These are phyloP conservation scores for Petrocephalus schoutedeni DNA, from an alignment of 2,797 vertebrate species.

Conservation along the genomic window DNA sequence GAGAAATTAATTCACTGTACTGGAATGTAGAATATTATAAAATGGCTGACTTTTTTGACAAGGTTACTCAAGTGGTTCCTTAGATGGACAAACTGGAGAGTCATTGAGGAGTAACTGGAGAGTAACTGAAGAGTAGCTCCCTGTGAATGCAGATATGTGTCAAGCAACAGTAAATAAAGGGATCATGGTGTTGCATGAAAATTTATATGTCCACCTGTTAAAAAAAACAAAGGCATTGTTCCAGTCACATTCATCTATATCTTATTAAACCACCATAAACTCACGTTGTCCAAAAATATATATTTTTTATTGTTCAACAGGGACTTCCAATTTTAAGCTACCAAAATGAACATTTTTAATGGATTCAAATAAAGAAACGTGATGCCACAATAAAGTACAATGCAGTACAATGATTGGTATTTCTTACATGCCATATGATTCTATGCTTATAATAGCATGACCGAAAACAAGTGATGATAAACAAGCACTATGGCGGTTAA, in stretches of 20 bases:
- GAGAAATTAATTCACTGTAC: slow-evolving; percentile 51
- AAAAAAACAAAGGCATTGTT: not conserved
- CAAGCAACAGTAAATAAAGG: not conserved
- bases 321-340: not conserved
- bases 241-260: not conserved
- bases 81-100: not conserved
- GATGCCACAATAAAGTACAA: not conserved
- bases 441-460: not conserved
- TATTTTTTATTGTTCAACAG: not conserved
- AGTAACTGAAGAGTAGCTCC: not conserved
- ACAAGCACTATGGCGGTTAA: not conserved
- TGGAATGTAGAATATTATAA: slow-evolving; percentile 1
- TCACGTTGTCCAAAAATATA: not conserved
- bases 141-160: not conserved
- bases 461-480: slow-evolving; percentile 1
- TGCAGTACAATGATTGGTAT: not conserved
- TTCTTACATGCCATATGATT: not conserved
- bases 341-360: not conserved
- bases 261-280: not conserved
- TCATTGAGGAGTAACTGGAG: not conserved
- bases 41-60: slow-evolving; percentile 14
- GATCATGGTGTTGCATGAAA: not conserved
- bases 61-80: not conserved
- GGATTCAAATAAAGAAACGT: not conserved
- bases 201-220: not conserved